Evolutionary conservation across 2,113 vertebrate genomes (phyloP), one percentile per base, ranked within the genome.

Genomic region (Nicator chloris): DNA sequence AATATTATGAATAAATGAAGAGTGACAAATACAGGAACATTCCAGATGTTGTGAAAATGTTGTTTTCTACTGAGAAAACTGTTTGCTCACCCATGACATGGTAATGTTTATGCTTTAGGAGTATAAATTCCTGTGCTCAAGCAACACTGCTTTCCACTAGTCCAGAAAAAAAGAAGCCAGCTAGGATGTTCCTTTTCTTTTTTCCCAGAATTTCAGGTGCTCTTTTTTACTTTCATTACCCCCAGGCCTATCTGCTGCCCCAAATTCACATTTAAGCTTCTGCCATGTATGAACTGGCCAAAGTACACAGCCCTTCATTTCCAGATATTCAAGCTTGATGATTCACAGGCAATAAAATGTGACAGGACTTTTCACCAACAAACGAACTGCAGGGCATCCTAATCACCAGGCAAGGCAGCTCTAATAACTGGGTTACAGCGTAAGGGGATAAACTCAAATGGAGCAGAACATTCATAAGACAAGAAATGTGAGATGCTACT

Each of bases 341-440:
- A 91, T 69, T 85, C 86, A 84, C 50, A 54, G 87, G 73, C 5
- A 4, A 95, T 87, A 95, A 89, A 85, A 93, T 40, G 53, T 95
- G 87, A 93, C 87, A 95, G 59, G 78, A 59, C 81, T 92, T 82
- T 92, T 76, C 84, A 80, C 53, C 22, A 1, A 22, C 47, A 47
- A 79, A 76, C 0, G 5, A 85, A 79, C 87, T 77, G 39, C 75
- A 85, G 89, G 81, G 66, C 75, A 92, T 88, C 78, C 60, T 80
- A 30, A 73, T 77, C 75, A 89, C 70, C 33, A 22, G 76, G 47
- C 15, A 2, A 92, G 47, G 86, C 61, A 85, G 78, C 59, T 82
- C 82, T 45, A 50, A 50, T 39, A 95, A 91, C 82, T 94, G 63
- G 78, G 91, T 91, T 90, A 87, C 81, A 73, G 70, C 0, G 0